phyloP scores from a whole-genome alignment of 2,888 invertebrate genomes.

The Brachyptera risi region DNA sequence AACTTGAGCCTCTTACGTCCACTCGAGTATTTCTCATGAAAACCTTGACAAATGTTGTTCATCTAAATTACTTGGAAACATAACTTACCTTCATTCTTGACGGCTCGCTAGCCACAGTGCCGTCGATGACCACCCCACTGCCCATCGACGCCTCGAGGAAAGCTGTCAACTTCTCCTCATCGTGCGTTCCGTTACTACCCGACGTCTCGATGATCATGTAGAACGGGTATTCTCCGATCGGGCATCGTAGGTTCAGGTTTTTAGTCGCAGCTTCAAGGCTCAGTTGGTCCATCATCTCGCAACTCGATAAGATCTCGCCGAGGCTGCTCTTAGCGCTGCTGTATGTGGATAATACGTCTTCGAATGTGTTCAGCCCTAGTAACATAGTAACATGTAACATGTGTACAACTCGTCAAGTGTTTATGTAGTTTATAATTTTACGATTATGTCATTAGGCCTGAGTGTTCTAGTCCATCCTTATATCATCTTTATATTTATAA shows the following conservation, averaged over 20 bases:
- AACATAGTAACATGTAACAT: neutral
- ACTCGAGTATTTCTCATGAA: too few species aligned
- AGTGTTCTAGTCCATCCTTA: too few species aligned
- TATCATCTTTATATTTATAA: too few species aligned
- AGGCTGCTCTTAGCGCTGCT: slow-evolving; percentile 67
- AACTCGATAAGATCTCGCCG: slow-evolving; percentile 91
- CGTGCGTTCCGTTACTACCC: slow-evolving; percentile 80
- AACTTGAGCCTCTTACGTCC: too few species aligned
- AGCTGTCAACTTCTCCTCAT: slow-evolving; percentile 76
- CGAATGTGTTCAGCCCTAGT: slow-evolving; percentile 70
- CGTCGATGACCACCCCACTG: slow-evolving; percentile 69
- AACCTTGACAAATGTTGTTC: too few species aligned
- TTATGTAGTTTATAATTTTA: too few species aligned
- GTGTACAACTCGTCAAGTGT: too few species aligned
- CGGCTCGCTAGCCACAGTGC: slow-evolving; percentile 80
- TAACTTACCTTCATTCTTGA: slow-evolving; percentile 77
- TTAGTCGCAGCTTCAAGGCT: slow-evolving; percentile 64
- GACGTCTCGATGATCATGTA: slow-evolving; percentile 85
- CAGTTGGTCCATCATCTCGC: slow-evolving; percentile 84
- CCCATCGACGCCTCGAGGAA: slow-evolving; percentile 75
- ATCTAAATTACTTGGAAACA: too few species aligned
- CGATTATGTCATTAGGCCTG: too few species aligned
- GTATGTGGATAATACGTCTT: slow-evolving; percentile 71
- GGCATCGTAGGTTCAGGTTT: slow-evolving; percentile 51
- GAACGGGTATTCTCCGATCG: slow-evolving; percentile 60